Evolutionary conservation across 2,888 invertebrate genomes (phyloP), one percentile per base, ranked within the genome.

Genomic region (Troilus luridus): DNA sequence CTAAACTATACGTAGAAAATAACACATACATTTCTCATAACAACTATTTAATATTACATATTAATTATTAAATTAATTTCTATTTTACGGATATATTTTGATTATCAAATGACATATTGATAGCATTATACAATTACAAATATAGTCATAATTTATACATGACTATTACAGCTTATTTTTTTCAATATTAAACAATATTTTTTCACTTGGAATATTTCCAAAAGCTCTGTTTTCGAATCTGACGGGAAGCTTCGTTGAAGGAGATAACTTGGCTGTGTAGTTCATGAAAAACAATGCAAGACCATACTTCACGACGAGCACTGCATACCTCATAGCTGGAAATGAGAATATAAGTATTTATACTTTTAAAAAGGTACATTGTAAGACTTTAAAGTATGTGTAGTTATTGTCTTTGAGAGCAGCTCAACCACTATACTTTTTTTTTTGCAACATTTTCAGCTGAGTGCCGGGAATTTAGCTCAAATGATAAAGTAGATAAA

Each of bases 291-390:
- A 90, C 60, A 27, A 54, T 17, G 90, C 90, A 19, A 90, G 24
- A 54, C 77, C 90, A 90, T 90, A 90, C 60, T 90, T 90, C 21
- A 77, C 56, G 19, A 81, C 59, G 24, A 90, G 56, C 81, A 90
- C 81, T 90, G 81, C 90, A 59, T 81, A 90, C 54, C 90, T 56
- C 90, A 90, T 90, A 19, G 90, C 90, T 90, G 90, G 59, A 90
- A 90, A 67, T 19, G 17, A 56, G 72, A 24, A 89, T 24, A 67
- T 3, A 67, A 24, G 24, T 9, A 24, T 11, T 67, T 24, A 67
- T 67, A 41, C 41, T 41, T 41, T 41, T 41, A 41, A 41, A 41
- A 3, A 41, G 41, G 41, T 41, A 41, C 41, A 3, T 41, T 41
- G 41, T 41, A 41, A 41, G 41, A 41, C 41, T 41, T 41, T 41